Percentiles rank a stretch among this genome's conserved stretches.
Conservation (phyloP, 2,888 invertebrate species). For the Oasisia sp. region DNA sequence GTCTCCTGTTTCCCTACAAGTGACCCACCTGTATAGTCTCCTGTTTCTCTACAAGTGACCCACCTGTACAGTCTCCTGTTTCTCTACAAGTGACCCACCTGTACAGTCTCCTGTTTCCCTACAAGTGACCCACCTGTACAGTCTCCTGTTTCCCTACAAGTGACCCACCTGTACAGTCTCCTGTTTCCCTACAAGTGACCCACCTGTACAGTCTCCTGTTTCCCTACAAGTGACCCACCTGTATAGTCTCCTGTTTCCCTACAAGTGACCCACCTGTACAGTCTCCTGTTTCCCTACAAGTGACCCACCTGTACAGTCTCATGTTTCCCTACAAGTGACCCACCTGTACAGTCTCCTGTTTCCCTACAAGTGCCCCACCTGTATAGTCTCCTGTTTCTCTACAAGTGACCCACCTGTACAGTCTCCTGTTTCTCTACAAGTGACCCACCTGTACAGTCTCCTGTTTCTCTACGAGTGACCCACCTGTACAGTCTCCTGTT, state of each 20-base stretch:
- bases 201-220: too few species aligned
- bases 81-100: too few species aligned
- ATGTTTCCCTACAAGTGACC: slow-evolving; percentile 56
- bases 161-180: too few species aligned
- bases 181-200: too few species aligned
- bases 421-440: slow-evolving; percentile 56
- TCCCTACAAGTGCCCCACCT: slow-evolving; percentile 84
- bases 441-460: slow-evolving; percentile 69
- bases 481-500: too few species aligned
- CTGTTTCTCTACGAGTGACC: slow-evolving; percentile 94
- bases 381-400: too few species aligned
- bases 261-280: slow-evolving; percentile 67
- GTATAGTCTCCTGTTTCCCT: slow-evolving; percentile 83
- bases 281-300: too few species aligned
- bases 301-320: too few species aligned
- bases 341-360: slow-evolving; percentile 75
- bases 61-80: too few species aligned
- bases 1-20: slow-evolving; percentile 56
- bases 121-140: slow-evolving; percentile 59
- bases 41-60: slow-evolving; percentile 94
- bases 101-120: not conserved
- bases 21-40: slow-evolving; percentile 69
- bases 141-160: slow-evolving; percentile 91
- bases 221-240: slow-evolving; percentile 58
- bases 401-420: too few species aligned